Evolutionary conservation across 1,140 invertebrate genomes (phyloP), one percentile per base, ranked within the genome.

Genomic region (Lepidurus couesii): DNA sequence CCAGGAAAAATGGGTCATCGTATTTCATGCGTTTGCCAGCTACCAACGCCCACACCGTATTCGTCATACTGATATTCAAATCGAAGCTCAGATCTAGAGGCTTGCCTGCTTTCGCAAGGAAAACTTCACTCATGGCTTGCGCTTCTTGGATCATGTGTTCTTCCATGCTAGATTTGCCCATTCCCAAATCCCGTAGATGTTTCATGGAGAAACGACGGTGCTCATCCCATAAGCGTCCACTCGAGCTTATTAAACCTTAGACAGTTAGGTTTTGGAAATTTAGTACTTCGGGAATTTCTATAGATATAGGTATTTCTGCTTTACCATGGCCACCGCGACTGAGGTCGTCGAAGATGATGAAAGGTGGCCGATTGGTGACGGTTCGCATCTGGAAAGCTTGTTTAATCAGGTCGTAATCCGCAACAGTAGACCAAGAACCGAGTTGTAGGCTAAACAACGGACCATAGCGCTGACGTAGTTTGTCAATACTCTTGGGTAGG

Each of bases 21-120:
- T 86, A 84, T 5, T 83, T 82, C 47, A 85, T 84, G 42, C 85
- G 76, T 76, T 84, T 86, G 2, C 91, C 91, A 53, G 91, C 90
- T 1, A 92, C 86, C 81, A 93, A 87, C 45, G 86, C 86, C 90
- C 92, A 94, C 1, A 94, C 84, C 5, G 90, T 88, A 84, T 93
- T 94, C 1, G 42, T 44, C 10, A 77, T 45, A 13, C 43, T 47
- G 7, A 77, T 77, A 45, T 77, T 77, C 9, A 77, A 47, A 45
- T n/a, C 47, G 9, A 1, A 44, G 43, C 44, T 77, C 9, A 77
- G 34, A 77, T 77, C 75, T 5, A 21, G 7, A 13, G 75, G 75
- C 24, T 45, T 10, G 43, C 75, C 75, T 13, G 47, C 75, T 42
- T 13, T 45, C 13, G 43, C 4, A 5, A 16, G 43, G 9, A 77